phyloP scores from a whole-genome alignment of 2,888 invertebrate genomes.

The Phyto melanocephala region DNA sequence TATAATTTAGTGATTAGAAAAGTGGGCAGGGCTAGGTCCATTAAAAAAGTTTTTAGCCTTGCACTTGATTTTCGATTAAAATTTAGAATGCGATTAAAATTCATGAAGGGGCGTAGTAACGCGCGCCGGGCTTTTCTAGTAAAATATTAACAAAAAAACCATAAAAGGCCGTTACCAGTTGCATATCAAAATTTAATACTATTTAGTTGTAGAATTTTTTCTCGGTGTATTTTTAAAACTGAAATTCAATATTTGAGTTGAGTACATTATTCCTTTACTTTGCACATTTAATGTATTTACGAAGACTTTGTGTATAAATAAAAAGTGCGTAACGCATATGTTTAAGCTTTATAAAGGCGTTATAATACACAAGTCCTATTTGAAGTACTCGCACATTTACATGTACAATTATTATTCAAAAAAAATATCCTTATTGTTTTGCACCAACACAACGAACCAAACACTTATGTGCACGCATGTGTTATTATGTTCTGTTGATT shows the following conservation, averaged over 20 bases:
- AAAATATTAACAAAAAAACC: too few species aligned
- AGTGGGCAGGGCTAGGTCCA: too few species aligned
- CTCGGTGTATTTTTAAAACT: slow-evolving; percentile 27
- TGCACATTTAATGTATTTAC: slow-evolving; percentile 2
- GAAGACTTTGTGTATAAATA: not conserved
- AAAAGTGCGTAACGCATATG: slow-evolving; percentile 63
- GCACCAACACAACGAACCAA: slow-evolving; percentile 38
- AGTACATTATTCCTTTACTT: not conserved
- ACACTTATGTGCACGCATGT: slow-evolving; percentile 45
- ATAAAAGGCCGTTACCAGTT: too few species aligned
- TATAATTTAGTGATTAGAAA: too few species aligned
- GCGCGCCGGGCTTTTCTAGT: too few species aligned
- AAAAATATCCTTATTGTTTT: slow-evolving; percentile 60
- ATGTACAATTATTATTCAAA: slow-evolving; percentile 27
- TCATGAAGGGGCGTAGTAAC: too few species aligned
- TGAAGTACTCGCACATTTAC: slow-evolving; percentile 27
- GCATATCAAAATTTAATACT: not conserved
- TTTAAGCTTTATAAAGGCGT: slow-evolving; percentile 58
- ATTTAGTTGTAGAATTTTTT: not conserved
- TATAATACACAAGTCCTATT: slow-evolving; percentile 51
- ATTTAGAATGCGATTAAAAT: too few species aligned
- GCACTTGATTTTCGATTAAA: too few species aligned
- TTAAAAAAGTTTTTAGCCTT: too few species aligned
- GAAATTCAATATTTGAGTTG: slow-evolving; percentile 6
- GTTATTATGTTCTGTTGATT: slow-evolving; percentile 49